Percentiles rank a stretch among this genome's conserved stretches.
phyloP scores from a whole-genome alignment of 2,113 vertebrate species.

The Scophthalmus maximus region DNA sequence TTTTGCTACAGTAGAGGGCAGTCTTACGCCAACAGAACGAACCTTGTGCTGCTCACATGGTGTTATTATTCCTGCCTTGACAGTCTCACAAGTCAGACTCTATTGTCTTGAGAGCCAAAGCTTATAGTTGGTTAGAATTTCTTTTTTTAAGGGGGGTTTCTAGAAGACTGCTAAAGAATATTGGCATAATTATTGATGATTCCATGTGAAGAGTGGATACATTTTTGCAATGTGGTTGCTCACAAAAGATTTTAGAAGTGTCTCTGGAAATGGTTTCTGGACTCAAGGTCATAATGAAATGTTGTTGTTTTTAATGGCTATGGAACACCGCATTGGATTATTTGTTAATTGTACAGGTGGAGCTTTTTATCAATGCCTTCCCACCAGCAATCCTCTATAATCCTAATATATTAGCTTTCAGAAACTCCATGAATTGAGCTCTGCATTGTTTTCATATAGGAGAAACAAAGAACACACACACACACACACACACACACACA shows the following conservation, averaged over 20 bases:
- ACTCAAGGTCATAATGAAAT: neutral
- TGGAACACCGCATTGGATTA: neutral
- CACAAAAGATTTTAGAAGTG: neutral
- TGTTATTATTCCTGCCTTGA: constrained; percentile 1
- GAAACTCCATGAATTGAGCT: neutral
- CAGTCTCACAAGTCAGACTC: neutral
- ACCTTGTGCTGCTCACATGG: constrained; percentile 35
- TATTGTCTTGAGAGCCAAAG: constrained; percentile 1
- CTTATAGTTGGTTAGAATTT: neutral
- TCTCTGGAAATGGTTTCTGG: neutral
- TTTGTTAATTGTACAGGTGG: neutral
- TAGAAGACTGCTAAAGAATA: too few species aligned
- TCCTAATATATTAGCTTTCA: neutral
- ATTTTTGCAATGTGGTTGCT: neutral
- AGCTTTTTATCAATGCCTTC: too few species aligned
- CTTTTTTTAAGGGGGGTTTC: neutral
- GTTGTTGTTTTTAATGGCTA: neutral
- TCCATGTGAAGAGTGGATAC: neutral
- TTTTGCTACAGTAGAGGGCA: constrained; percentile 78
- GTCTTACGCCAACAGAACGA: constrained; percentile 66
- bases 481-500: neutral
- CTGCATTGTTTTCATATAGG: neutral
- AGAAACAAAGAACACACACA: neutral
- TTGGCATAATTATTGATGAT: too few species aligned
- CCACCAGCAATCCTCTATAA: too few species aligned